Evolutionary conservation across 1,140 invertebrate species (phyloP), one percentile per base, ranked within the genome.

Genomic region (Macrostomum lignano): DNA sequence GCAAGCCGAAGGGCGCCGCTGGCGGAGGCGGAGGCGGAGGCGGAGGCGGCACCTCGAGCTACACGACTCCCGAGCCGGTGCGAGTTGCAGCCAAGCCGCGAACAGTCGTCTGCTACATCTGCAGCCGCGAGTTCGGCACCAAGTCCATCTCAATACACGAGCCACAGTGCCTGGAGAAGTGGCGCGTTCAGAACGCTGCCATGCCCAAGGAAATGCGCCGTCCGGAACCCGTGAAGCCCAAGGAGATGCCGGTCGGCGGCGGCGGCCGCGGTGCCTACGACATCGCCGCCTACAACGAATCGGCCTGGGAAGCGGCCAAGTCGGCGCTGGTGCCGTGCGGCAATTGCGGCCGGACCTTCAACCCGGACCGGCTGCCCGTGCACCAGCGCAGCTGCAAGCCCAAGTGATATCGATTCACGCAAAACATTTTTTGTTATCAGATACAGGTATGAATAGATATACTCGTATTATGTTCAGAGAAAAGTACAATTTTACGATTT

Each of bases 131-230:
- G 39, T 76, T 72, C 49, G 72, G 70, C 7, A 63, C 67, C 0
- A 65, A 62, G 39, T 71, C 69, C 23, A 71, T 76, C 33, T 54
- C 51, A 15, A 73, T 74, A 35, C 73, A 76, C 50, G 69, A 74
- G 45, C 70, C 71, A 1, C 70, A 74, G 42, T 76, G 73, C 46
- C 44, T 74, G 17, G 64, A 69, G 47, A 73, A 72, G 45, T 73
- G 72, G 69, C 60, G 66, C 21, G 50, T 59, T 19, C 67, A 72
- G 44, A 72, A 73, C 43, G 54, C 65, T 14, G 66, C 68, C 43
- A 46, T 72, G 24, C 66, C 69, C 2, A 46, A 53, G 9, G 40
- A 55, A 26, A 60, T 66, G 36, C 53, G 65, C 29, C 48, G 66
- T 39, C 58, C 63, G 1, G 63, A 64, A 36, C 70, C 71, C 2